phyloP scores from a whole-genome alignment of 2,888 invertebrate species.

The Drosophila tanythrix region DNA sequence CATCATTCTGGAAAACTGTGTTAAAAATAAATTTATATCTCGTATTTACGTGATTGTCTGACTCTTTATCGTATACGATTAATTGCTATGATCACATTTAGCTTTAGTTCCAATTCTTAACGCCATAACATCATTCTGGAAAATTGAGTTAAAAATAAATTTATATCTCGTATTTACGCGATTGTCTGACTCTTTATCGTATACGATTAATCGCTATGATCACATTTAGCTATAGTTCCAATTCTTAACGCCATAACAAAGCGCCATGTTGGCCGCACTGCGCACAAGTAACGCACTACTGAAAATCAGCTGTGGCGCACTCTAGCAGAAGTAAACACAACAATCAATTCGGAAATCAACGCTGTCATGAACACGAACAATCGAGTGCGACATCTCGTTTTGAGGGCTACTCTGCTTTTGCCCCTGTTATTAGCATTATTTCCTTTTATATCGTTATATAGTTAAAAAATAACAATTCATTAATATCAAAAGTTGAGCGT shows the following conservation, averaged over 20 bases:
- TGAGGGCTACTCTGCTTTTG: neutral
- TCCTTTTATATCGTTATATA: neutral
- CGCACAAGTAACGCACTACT: neutral
- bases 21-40: neutral
- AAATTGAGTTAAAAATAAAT: neutral
- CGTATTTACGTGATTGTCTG: neutral
- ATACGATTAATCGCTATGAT: conserved; percentile 5
- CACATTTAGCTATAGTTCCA: neutral
- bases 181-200: neutral
- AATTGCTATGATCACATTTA: neutral
- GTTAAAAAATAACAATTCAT: too few species aligned
- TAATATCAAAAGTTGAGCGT: too few species aligned
- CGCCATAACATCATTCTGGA: neutral
- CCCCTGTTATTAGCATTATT: neutral
- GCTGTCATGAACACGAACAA: neutral
- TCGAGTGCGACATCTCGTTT: neutral
- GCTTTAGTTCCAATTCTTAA: neutral
- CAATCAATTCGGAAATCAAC: neutral
- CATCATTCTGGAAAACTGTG: neutral
- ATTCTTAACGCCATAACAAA: conserved; percentile 2
- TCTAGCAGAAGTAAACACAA: conserved; percentile 3
- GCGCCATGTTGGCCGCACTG: neutral
- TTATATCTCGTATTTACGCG: neutral
- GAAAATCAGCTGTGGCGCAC: conserved; percentile 4
- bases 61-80: conserved; percentile 2